Evolutionary conservation across 2,888 invertebrate species (phyloP).

Genomic region (Netelia virgata): DNA sequence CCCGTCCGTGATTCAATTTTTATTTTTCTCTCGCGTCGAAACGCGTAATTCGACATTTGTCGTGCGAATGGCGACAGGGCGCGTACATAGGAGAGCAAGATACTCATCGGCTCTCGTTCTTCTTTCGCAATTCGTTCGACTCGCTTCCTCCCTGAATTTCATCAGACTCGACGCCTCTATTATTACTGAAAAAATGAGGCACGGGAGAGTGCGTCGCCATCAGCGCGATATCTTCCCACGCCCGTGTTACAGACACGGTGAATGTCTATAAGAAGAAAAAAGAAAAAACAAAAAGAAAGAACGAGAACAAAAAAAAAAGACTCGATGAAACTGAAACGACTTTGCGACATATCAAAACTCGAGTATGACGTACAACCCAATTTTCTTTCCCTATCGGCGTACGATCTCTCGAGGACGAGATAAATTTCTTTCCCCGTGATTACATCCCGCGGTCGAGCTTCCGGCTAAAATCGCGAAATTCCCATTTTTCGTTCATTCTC

Average conservation of each 20-base stretch:
- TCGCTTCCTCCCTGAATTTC: conserved; percentile 62
- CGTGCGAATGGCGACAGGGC: conserved; percentile 22
- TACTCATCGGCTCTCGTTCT: conserved; percentile 29
- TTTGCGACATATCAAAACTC: conserved; percentile 9
- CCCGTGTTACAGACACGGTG: conserved; percentile 3
- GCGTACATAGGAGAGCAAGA: conserved; percentile 23
- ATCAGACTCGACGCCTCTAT: conserved; percentile 50
- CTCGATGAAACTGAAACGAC: conserved; percentile 20
- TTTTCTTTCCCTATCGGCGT: conserved; percentile 29
- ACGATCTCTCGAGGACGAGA: neutral
- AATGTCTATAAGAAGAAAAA: conserved; percentile 8
- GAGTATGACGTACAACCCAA: conserved; percentile 6
- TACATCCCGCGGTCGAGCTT: conserved; percentile 5
- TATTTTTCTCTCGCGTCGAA: conserved; percentile 13
- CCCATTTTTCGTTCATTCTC: neutral
- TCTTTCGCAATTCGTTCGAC: conserved; percentile 51
- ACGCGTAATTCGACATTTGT: conserved; percentile 31
- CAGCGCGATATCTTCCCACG: conserved; percentile 47
- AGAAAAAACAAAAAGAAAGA: conserved; percentile 7
- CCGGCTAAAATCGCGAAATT: neutral
- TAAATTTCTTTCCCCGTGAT: neutral
- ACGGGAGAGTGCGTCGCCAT: conserved; percentile 18
- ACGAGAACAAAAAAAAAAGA: neutral
- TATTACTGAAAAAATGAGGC: conserved; percentile 58
- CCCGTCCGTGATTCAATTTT: neutral